A percentile compares a stretch with the other conserved stretches of the same genome.
phyloP scores from a whole-genome alignment of 2,888 invertebrate genomes.

The Acanthopleura granulata region DNA sequence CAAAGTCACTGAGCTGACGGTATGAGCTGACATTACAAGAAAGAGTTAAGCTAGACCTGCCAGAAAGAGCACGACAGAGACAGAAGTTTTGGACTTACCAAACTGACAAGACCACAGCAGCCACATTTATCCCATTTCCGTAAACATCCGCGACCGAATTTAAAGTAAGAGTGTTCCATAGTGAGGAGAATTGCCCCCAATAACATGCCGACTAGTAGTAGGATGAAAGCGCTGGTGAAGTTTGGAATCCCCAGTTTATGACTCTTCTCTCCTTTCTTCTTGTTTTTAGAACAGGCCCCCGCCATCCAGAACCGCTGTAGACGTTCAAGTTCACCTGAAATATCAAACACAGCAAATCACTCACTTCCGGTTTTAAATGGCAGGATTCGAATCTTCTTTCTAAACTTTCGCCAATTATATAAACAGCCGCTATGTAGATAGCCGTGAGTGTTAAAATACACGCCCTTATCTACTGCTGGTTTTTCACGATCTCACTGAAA shows the following conservation, averaged over 20 bases:
- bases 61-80: background rate
- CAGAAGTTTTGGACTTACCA: conserved; percentile 76
- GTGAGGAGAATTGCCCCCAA: conserved; percentile 88
- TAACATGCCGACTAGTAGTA: conserved; percentile 94
- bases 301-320: conserved; percentile 95
- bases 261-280: conserved; percentile 80
- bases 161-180: conserved; percentile 94
- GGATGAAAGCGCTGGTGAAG: conserved; percentile 96
- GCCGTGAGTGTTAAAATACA: too few species aligned
- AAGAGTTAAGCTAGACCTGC: background rate
- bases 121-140: conserved; percentile 81
- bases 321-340: conserved; percentile 88
- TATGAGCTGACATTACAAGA: background rate
- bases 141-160: conserved; percentile 75
- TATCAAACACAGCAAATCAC: background rate
- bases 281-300: conserved; percentile 92
- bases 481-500: too few species aligned
- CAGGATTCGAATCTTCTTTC: too few species aligned
- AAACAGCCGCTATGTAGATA: too few species aligned
- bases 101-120: conserved; percentile 93
- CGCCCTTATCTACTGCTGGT: too few species aligned
- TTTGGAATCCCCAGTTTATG: conserved; percentile 76
- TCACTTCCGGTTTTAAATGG: too few species aligned
- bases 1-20: background rate
- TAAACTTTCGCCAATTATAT: too few species aligned